Evolutionary conservation across 2,888 invertebrate genomes (phyloP).

Genomic region (Autographa gamma): DNA sequence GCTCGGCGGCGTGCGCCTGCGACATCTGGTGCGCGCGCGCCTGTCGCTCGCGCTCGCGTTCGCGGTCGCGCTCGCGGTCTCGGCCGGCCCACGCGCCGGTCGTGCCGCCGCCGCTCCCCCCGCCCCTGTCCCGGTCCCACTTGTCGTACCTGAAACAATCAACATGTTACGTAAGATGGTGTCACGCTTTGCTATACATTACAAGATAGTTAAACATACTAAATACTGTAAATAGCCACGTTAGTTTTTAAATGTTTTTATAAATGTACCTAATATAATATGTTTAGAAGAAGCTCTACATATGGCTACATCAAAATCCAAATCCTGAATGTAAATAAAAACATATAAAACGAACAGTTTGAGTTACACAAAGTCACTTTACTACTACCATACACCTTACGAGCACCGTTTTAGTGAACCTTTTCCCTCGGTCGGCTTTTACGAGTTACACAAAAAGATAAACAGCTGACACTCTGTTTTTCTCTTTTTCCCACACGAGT

Average conservation of each 20-base stretch:
- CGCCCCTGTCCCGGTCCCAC: constrained; percentile 85
- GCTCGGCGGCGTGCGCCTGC: constrained; percentile 89
- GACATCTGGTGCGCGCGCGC: constrained; percentile 93
- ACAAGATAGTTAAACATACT: too few species aligned
- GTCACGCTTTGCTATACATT: background rate
- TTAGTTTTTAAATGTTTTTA: too few species aligned
- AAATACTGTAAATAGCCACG: too few species aligned
- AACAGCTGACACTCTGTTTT: constrained; percentile 43
- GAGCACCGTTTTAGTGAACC: constrained; percentile 18
- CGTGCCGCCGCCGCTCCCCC: constrained; percentile 73
- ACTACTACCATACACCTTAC: constrained; percentile 19
- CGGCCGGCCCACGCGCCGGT: constrained; percentile 75
- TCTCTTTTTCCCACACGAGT: constrained; percentile 36
- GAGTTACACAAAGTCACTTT: constrained; percentile 11
- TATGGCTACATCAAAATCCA: constrained; percentile 11
- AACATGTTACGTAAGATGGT: constrained; percentile 12
- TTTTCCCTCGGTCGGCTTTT: constrained; percentile 33
- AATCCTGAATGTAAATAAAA: constrained; percentile 24
- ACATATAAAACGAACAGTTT: constrained; percentile 19
- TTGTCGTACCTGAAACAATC: constrained; percentile 84
- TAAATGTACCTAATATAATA: too few species aligned
- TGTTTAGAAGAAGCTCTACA: too few species aligned
- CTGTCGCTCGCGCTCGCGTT: constrained; percentile 93
- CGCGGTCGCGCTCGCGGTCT: constrained; percentile 93
- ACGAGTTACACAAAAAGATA: constrained; percentile 39